These are phyloP conservation scores for Drosophila barbarae DNA, from an alignment of 2,888 invertebrate species.

Conservation along the genomic window DNA sequence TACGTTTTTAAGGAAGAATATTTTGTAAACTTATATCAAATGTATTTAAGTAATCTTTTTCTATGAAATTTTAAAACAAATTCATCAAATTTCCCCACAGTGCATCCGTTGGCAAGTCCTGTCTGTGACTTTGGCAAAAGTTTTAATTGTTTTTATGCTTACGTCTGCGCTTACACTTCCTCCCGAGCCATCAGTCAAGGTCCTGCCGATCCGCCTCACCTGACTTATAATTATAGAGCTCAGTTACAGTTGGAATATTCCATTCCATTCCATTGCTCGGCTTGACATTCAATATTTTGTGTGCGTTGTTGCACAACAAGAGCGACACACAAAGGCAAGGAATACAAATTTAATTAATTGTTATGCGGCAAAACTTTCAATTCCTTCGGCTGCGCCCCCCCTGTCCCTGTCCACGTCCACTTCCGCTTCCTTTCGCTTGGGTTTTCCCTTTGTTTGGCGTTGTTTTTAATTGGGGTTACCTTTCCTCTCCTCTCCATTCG, in stretches of 20 bases:
- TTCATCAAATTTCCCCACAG: neutral
- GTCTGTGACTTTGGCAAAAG: conserved; percentile 50
- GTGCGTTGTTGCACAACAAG: conserved; percentile 37
- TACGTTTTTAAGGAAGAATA: too few species aligned
- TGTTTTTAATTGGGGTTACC: conserved; percentile 39
- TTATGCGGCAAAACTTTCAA: conserved; percentile 45
- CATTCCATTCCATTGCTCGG: conserved; percentile 17
- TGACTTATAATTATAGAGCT: conserved; percentile 44
- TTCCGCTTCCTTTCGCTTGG: conserved; percentile 6
- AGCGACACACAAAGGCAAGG: conserved; percentile 21
- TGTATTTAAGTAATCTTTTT: neutral
- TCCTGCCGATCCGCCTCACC: conserved; percentile 23
- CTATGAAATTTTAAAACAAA: neutral
- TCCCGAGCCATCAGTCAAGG: conserved; percentile 9
- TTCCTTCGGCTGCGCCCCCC: conserved; percentile 3
- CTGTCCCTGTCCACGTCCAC: neutral
- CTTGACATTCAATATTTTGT: conserved; percentile 38
- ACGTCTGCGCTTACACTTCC: conserved; percentile 42
- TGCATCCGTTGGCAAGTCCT: neutral
- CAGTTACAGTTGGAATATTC: conserved; percentile 35
- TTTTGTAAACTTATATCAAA: neutral
- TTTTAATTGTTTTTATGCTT: conserved; percentile 65
- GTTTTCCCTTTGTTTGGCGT: conserved; percentile 13
- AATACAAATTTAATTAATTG: conserved; percentile 50
- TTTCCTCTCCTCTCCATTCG: conserved; percentile 3